These are phyloP conservation scores for Bos indicus DNA, from an alignment of 2,113 vertebrate species.

Conservation along the genomic window DNA sequence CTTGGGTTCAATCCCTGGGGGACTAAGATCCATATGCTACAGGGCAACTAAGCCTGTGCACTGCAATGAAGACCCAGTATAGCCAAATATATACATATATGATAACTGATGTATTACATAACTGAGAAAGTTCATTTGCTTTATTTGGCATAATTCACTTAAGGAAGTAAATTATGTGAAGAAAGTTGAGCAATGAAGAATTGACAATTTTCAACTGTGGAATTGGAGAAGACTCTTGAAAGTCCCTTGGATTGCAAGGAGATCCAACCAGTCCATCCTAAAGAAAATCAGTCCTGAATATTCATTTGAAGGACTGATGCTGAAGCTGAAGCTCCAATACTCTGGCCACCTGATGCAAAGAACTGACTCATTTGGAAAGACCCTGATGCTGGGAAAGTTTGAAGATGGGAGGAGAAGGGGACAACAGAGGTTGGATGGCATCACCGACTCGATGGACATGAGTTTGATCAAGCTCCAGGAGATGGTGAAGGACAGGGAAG, in stretches of 20 bases:
- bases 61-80: not conserved
- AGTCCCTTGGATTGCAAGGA: not conserved
- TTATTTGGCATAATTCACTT: not conserved
- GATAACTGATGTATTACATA: not conserved
- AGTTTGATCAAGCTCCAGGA: not conserved
- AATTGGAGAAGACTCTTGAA: not conserved
- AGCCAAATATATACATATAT: not conserved
- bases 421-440: not conserved
- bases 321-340: not conserved
- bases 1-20: not conserved
- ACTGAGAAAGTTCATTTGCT: not conserved
- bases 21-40: not conserved
- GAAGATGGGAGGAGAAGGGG: not conserved
- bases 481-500: not conserved
- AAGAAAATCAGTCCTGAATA: not conserved
- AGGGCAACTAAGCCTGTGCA: not conserved
- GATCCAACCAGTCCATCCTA: not conserved
- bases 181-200: not conserved
- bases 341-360: not conserved
- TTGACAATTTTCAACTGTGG: not conserved
- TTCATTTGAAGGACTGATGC: not conserved
- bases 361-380: not conserved
- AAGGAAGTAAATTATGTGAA: not conserved
- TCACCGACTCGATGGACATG: not conserved
- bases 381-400: not conserved